A percentile compares a stretch with the other conserved stretches of the same genome.
Conservation (phyloP, 1,140 invertebrate genomes). For the Drosophila sechellia region DNA sequence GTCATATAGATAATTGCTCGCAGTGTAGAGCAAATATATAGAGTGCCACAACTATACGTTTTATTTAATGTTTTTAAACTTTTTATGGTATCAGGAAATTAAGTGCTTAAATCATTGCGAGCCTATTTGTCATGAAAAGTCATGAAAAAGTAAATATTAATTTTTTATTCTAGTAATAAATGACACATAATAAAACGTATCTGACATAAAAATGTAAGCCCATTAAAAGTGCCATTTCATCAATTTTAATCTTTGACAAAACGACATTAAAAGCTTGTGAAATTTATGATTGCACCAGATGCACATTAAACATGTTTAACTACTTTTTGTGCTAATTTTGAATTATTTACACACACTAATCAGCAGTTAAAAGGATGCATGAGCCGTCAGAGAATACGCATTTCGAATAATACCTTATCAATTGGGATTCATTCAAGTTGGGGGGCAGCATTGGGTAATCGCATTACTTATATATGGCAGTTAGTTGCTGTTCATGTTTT, state of each 20-base stretch:
- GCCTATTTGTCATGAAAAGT: no score
- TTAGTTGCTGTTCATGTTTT: conserved; percentile 46
- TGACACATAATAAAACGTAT: no score
- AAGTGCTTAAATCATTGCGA: no score
- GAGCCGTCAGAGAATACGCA: conserved; percentile 10
- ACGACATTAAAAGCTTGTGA: background rate
- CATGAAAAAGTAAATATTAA: no score
- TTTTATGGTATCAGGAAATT: no score
- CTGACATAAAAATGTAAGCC: background rate
- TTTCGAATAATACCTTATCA: conserved; percentile 29
- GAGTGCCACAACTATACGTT: no score
- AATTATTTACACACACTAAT: conserved; percentile 5
- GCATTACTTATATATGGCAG: conserved; percentile 55
- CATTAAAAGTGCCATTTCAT: background rate
- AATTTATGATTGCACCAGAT: conserved; percentile 18
- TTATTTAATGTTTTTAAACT: no score
- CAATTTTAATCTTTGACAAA: background rate
- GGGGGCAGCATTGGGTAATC: conserved; percentile 23
- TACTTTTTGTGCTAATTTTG: conserved; percentile 8
- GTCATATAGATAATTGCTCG: background rate
- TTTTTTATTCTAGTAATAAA: no score
- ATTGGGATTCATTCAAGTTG: conserved; percentile 14
- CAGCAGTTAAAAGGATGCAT: conserved; percentile 29
- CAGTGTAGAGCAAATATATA: background rate
- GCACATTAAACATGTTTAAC: conserved; percentile 17